phyloP scores from a whole-genome alignment of 2,113 vertebrate genomes.

The Alethe diademata region DNA sequence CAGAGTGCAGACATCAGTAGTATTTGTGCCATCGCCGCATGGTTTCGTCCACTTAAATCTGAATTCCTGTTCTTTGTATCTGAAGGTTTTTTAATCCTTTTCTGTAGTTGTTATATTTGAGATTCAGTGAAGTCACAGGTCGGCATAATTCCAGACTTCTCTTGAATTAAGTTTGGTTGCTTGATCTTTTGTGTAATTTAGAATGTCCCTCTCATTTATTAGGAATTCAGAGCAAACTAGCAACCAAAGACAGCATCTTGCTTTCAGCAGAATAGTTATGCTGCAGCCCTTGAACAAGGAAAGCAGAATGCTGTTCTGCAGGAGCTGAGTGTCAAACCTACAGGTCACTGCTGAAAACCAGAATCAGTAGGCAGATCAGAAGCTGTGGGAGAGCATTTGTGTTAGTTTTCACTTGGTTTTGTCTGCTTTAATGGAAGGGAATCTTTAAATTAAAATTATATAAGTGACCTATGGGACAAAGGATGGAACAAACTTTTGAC shows the following conservation, averaged over 20 bases:
- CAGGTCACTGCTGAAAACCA: neutral
- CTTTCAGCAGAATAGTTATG: neutral
- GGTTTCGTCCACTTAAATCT: neutral
- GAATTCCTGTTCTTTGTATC: neutral
- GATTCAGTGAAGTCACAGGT: neutral
- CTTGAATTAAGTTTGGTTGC: neutral
- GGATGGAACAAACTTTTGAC: neutral
- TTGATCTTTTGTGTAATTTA: neutral
- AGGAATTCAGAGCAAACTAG: neutral
- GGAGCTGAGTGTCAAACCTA: neutral
- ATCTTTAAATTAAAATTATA: neutral
- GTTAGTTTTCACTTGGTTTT: neutral
- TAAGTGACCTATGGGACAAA: neutral
- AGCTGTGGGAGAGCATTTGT: neutral
- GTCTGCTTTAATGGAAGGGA: neutral
- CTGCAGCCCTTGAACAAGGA: neutral
- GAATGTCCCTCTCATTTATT: neutral
- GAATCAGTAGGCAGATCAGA: neutral
- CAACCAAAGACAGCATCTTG: neutral
- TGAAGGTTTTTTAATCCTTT: neutral
- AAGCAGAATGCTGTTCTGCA: neutral
- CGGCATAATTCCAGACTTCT: neutral
- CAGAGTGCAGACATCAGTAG: neutral
- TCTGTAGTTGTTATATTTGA: neutral
- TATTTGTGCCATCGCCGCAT: neutral